Evolutionary conservation across 2,797 vertebrate species (phyloP).

Genomic region (Neopelma chrysocephalum): DNA sequence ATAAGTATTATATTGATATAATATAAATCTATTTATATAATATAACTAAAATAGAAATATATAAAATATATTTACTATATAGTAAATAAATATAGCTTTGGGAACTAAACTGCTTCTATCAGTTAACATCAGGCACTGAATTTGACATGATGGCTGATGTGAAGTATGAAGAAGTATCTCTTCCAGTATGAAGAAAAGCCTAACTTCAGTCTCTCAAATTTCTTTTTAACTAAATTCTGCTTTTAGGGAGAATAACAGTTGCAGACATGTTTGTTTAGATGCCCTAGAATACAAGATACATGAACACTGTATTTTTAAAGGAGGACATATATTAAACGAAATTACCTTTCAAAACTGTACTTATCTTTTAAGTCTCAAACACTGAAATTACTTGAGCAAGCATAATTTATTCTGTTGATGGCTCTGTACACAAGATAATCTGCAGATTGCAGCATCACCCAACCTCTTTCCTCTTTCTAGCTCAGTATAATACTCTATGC

Average conservation of each 20-base stretch:
- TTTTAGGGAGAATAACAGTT: not conserved
- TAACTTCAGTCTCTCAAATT: not conserved
- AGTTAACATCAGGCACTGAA: not conserved
- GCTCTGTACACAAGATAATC: not conserved
- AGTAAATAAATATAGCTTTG: not conserved
- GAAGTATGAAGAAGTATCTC: not conserved
- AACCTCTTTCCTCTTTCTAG: not conserved
- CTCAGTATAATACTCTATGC: not conserved
- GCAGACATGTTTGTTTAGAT: not conserved
- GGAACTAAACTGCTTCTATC: not conserved
- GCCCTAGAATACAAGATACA: not conserved
- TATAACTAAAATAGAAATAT: not conserved
- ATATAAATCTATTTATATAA: not conserved
- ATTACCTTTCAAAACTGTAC: not conserved
- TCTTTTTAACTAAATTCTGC: not conserved
- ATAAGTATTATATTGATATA: not conserved
- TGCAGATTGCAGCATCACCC: not conserved
- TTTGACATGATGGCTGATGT: not conserved
- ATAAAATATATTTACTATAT: too few relatives aligned
- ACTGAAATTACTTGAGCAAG: not conserved
- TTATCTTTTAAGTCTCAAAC: not conserved
- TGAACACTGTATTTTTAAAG: not conserved
- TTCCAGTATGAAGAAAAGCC: not conserved
- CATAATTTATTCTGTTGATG: not conserved
- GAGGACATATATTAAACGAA: not conserved